Evolutionary conservation across 2,888 invertebrate species (phyloP).

Genomic region (Marronus borbonicus): DNA sequence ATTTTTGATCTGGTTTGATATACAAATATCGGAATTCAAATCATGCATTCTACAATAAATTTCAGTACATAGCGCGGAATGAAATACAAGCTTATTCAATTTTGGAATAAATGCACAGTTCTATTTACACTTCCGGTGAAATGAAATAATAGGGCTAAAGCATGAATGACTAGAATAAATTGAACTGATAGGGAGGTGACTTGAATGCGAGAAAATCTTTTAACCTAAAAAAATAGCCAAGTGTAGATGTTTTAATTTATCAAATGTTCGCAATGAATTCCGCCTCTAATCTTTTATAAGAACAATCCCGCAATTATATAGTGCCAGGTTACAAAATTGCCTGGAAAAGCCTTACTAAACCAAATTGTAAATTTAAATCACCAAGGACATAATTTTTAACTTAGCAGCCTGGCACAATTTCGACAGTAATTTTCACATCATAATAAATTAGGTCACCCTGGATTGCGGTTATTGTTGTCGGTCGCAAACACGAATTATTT

Average conservation of each 20-base stretch:
- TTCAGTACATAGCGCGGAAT: too few relatives aligned
- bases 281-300: not conserved
- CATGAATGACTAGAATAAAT: not conserved
- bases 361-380: not conserved
- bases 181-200: not conserved
- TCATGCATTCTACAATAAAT: too few relatives aligned
- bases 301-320: not conserved
- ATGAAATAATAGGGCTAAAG: too few relatives aligned
- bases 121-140: too few relatives aligned
- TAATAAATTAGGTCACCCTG: conserved; percentile 26
- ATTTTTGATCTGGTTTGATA: too few relatives aligned
- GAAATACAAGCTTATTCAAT: too few relatives aligned
- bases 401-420: conserved; percentile 5
- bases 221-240: not conserved
- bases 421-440: conserved; percentile 22
- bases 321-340: not conserved
- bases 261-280: conserved; percentile 24
- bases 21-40: too few relatives aligned
- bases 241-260: not conserved
- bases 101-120: too few relatives aligned
- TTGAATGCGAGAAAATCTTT: not conserved
- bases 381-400: conserved; percentile 22
- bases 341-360: not conserved
- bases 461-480: conserved; percentile 3
- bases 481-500: conserved; percentile 1